Evolutionary conservation across 2,113 vertebrate genomes (phyloP), one percentile per base, ranked within the genome.

Genomic region (Colinus virginianus): DNA sequence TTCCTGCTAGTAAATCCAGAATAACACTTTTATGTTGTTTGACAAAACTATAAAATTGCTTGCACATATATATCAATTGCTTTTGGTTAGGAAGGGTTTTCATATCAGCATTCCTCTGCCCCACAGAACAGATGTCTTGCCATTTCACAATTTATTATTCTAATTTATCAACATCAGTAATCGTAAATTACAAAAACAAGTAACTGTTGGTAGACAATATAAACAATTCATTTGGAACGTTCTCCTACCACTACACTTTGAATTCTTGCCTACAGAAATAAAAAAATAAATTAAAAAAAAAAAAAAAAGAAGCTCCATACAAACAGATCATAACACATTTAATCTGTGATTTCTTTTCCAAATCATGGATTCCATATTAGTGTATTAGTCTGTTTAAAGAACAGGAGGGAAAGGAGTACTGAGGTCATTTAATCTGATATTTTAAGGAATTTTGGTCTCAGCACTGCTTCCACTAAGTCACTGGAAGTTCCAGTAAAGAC

Each of bases 1-100:
- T 82, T 89, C 81, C 70, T 82, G 23, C 13, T 79, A 82, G 42
- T 93, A 95, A 93, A 93, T 93, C 45, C 42, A 92, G 74, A 88
- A 81, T 48, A 94, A 92, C 76, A 88, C 12, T 94, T 94, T 80
- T 67, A 93, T 71, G 61, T 38, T 72, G 43, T 72, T 95, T 91
- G 88, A 91, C 46, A 85, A 83, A 93, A 74, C 80, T 58, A 82
- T 87, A 93, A 82, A 94, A 82, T 14, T 76, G 30, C 19, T 66
- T 0, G 1, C 55, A 84, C 40, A n/a, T 48, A 21, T 40, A 26
- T 45, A 95, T 95, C 74, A 90, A 42, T 38, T 34, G 20, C 43
- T 77, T 28, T 55, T 81, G 70, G 58, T 88, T 69, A 88, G 55
- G 45, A 77, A 28, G 5, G 36, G 13, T 20, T 91, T 74, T 91